Percentiles rank a stretch among this genome's conserved stretches.
These are phyloP conservation scores for Selenia dentaria DNA, from an alignment of 2,888 invertebrate species.

Conservation along the genomic window DNA sequence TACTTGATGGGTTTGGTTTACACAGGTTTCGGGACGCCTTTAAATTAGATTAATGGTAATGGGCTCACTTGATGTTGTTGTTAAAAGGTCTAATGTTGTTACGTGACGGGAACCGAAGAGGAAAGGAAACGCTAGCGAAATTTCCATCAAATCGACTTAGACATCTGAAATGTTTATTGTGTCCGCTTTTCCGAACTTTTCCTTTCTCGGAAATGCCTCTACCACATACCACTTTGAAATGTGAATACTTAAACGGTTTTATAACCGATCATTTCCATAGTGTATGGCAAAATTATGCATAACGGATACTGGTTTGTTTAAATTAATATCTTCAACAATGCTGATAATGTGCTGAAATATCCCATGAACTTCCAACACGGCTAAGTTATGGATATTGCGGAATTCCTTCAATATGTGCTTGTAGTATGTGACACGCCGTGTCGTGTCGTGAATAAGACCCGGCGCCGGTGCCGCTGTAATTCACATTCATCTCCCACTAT, in stretches of 20 bases:
- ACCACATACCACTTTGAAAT: too few species aligned
- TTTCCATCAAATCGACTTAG: too few species aligned
- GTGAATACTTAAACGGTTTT: conserved; percentile 2
- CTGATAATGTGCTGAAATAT: conserved; percentile 24
- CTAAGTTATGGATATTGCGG: conserved; percentile 20
- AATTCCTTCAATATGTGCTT: conserved; percentile 14
- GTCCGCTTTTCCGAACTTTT: neutral
- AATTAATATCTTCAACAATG: conserved; percentile 13
- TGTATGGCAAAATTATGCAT: conserved; percentile 10
- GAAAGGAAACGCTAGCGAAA: conserved; percentile 6
- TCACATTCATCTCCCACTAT: conserved; percentile 42
- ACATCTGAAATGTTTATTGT: neutral
- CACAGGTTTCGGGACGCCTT: conserved; percentile 28
- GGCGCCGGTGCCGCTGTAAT: neutral
- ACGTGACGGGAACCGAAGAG: conserved; percentile 5
- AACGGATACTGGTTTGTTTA: conserved; percentile 2
- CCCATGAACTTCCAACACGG: conserved; percentile 12
- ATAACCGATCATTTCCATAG: too few species aligned
- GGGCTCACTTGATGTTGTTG: conserved; percentile 24
- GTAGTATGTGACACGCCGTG: conserved; percentile 6
- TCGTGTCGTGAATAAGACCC: conserved; percentile 9
- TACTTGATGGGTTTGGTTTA: conserved; percentile 51
- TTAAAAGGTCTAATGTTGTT: conserved; percentile 24
- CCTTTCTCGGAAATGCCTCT: too few species aligned
- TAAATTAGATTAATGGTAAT: conserved; percentile 34